These are phyloP conservation scores for Neuroterus valhalla DNA, from an alignment of 1,140 invertebrate species.

Conservation along the genomic window DNA sequence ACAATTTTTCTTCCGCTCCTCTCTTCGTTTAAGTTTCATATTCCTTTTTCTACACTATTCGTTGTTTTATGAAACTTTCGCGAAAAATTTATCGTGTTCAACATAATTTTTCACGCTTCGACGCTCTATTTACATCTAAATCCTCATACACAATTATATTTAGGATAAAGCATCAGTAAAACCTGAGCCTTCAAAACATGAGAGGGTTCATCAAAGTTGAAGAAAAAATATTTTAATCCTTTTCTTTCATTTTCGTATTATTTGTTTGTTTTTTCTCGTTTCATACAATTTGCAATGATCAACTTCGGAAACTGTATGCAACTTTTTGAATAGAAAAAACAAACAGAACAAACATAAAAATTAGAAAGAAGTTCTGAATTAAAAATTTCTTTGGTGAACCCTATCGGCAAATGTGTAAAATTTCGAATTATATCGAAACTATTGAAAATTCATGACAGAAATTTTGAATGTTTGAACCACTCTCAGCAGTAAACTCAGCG, in stretches of 20 bases:
- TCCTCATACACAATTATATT: not conserved
- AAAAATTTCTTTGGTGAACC: no score
- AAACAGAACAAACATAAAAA: no score
- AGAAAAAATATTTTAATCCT: not conserved
- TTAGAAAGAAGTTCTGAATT: no score
- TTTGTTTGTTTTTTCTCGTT: not conserved
- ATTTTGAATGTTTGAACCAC: no score
- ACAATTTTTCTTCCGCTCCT: not conserved
- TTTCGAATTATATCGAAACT: no score
- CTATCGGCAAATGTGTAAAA: no score
- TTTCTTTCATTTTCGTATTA: not conserved
- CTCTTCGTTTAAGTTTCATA: conserved; percentile 25
- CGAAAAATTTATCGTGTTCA: conserved; percentile 1
- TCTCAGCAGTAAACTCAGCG: no score
- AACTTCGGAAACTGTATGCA: conserved; percentile 4
- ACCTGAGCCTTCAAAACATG: no score
- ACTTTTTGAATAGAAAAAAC: not conserved
- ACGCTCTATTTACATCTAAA: not conserved
- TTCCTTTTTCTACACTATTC: conserved; percentile 3
- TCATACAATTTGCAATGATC: conserved; percentile 13
- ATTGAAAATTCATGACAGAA: no score
- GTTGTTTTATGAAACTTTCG: conserved; percentile 27
- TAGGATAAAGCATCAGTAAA: not conserved
- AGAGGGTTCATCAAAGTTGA: not conserved
- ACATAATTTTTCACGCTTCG: not conserved